phyloP scores from a whole-genome alignment of 2,797 vertebrate species.

The Sebastes melanostomus region DNA sequence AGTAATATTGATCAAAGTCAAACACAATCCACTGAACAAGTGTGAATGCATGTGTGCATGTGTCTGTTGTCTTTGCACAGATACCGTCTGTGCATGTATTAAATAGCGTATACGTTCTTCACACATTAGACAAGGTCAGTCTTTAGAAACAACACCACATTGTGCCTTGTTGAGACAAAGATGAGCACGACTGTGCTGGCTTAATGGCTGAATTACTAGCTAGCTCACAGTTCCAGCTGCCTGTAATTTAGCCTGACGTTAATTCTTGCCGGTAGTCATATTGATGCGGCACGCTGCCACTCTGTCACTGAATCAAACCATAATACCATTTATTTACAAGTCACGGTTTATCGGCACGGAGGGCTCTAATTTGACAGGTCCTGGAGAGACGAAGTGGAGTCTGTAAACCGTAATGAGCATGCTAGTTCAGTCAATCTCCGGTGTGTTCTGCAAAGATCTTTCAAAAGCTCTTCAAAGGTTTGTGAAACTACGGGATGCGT shows the following conservation, averaged over 20 bases:
- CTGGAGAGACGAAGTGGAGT: slow-evolving; percentile 33
- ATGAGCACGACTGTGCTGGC: slow-evolving; percentile 15
- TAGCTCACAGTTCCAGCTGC: slow-evolving; percentile 37
- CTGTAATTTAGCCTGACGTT: slow-evolving; percentile 60
- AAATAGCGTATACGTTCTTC: background rate
- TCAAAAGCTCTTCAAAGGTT: slow-evolving; percentile 30
- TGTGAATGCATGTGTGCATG: background rate
- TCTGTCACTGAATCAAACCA: slow-evolving; percentile 53
- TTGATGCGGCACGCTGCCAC: slow-evolving; percentile 60
- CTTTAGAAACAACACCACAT: background rate
- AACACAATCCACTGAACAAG: background rate
- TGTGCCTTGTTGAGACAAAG: background rate
- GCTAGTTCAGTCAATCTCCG: slow-evolving; percentile 35
- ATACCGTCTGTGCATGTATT: background rate
- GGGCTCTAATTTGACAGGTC: slow-evolving; percentile 51
- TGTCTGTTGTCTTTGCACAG: background rate
- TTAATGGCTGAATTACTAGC: slow-evolving; percentile 47
- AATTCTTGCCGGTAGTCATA: slow-evolving; percentile 60
- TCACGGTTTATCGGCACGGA: slow-evolving; percentile 47
- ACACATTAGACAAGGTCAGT: slow-evolving; percentile 2
- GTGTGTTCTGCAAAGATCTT: slow-evolving; percentile 32
- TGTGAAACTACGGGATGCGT: background rate
- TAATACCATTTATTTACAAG: slow-evolving; percentile 67
- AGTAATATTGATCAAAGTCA: background rate
- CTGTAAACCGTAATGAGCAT: slow-evolving; percentile 39